These are phyloP conservation scores for Empis livida DNA, from an alignment of 2,888 invertebrate species.

Conservation along the genomic window DNA sequence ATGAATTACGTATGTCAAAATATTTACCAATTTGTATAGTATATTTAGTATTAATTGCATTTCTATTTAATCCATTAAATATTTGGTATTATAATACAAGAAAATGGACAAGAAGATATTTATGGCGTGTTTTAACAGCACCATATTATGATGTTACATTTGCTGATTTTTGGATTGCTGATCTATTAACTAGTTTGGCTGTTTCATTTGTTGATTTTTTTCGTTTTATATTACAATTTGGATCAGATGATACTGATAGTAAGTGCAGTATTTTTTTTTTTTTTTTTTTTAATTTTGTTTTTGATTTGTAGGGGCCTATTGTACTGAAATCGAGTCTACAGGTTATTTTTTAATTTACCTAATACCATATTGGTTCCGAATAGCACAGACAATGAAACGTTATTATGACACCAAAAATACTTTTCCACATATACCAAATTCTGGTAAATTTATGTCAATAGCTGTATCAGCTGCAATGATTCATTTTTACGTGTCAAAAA, in stretches of 20 bases:
- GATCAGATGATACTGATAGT: constrained; percentile 30
- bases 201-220: constrained; percentile 87
- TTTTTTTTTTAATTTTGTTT: no score
- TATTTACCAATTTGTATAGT: constrained; percentile 84
- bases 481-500: no score
- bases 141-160: constrained; percentile 90
- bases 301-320: constrained; percentile 54
- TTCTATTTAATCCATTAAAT: constrained; percentile 84
- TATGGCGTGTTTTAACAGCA: constrained; percentile 57
- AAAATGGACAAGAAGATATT: constrained; percentile 83
- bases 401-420: constrained; percentile 88
- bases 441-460: constrained; percentile 97
- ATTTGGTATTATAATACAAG: constrained; percentile 86
- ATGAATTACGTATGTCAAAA: constrained; percentile 77
- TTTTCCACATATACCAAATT: constrained; percentile 93
- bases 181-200: constrained; percentile 88
- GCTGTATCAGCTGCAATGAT: no score
- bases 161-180: constrained; percentile 98
- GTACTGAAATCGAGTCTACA: no score
- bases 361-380: constrained; percentile 94
- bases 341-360: constrained; percentile 56
- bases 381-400: constrained; percentile 91
- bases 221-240: constrained; percentile 85
- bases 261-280: no score
- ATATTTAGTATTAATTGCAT: constrained; percentile 65